phyloP scores from a whole-genome alignment of 2,113 vertebrate species.

The Camelus bactrianus region DNA sequence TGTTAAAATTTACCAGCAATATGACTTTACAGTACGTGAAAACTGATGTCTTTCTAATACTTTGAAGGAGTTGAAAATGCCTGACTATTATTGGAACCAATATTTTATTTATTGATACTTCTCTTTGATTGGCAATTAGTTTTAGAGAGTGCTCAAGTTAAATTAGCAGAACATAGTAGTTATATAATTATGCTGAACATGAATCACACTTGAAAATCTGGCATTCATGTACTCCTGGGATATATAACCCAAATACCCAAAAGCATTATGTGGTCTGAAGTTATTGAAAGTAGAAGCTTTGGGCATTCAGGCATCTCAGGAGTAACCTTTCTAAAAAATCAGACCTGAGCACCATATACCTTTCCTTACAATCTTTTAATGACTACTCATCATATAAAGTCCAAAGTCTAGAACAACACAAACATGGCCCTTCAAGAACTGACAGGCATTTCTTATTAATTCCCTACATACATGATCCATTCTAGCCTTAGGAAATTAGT shows the following conservation, averaged over 20 bases:
- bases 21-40: neutral
- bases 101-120: slow-evolving; percentile 20
- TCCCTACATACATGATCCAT: neutral
- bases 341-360: neutral
- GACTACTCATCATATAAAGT: neutral
- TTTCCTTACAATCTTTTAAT: neutral
- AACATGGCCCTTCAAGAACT: neutral
- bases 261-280: neutral
- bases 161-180: neutral
- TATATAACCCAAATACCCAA: neutral
- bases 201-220: neutral
- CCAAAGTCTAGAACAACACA: neutral
- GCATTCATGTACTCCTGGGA: neutral
- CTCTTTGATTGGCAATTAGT: neutral
- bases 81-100: neutral
- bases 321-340: neutral
- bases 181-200: neutral
- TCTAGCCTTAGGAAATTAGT: neutral
- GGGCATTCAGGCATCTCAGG: neutral
- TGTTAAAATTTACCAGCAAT: neutral
- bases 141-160: slow-evolving; percentile 49
- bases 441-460: neutral
- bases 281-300: neutral
- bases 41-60: neutral
- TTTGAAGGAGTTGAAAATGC: neutral